Conservation (phyloP, 2,888 invertebrate genomes). For the Temnothorax rugatulus region DNA sequence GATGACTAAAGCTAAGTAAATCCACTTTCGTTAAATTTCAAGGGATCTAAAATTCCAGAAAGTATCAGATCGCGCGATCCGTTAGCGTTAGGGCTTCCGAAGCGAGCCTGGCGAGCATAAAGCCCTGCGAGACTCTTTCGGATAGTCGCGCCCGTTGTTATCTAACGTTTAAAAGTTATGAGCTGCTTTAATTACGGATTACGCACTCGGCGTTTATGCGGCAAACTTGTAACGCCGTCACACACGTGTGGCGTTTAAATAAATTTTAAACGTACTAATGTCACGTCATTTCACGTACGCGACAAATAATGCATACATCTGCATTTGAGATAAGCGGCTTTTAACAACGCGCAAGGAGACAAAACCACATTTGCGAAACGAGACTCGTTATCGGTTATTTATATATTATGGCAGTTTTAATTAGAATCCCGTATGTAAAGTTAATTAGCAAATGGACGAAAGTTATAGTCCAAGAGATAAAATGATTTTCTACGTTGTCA, state of each 20-base stretch:
- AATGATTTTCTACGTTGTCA: conserved; percentile 13
- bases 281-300: conserved; percentile 16
- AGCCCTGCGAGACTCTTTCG: conserved; percentile 37
- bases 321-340: conserved; percentile 41
- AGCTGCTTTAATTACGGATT: conserved; percentile 54
- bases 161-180: conserved; percentile 49
- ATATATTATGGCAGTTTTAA: conserved; percentile 37
- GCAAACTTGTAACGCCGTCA: conserved; percentile 21
- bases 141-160: conserved; percentile 43
- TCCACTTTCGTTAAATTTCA: conserved; percentile 27
- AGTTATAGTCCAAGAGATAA: background rate
- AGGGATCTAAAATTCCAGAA: conserved; percentile 36
- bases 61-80: conserved; percentile 21
- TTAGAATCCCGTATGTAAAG: background rate
- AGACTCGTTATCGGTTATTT: conserved; percentile 39
- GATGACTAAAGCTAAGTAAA: background rate
- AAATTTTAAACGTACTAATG: conserved; percentile 43
- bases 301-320: conserved; percentile 33
- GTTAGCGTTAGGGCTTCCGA: background rate
- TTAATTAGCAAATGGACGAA: conserved; percentile 26
- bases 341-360: conserved; percentile 1
- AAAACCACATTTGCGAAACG: conserved; percentile 7
- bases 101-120: conserved; percentile 42
- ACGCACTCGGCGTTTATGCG: conserved; percentile 40
- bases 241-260: conserved; percentile 30